Conservation (phyloP, 2,888 invertebrate genomes). For the Cerceris ruficornis region DNA sequence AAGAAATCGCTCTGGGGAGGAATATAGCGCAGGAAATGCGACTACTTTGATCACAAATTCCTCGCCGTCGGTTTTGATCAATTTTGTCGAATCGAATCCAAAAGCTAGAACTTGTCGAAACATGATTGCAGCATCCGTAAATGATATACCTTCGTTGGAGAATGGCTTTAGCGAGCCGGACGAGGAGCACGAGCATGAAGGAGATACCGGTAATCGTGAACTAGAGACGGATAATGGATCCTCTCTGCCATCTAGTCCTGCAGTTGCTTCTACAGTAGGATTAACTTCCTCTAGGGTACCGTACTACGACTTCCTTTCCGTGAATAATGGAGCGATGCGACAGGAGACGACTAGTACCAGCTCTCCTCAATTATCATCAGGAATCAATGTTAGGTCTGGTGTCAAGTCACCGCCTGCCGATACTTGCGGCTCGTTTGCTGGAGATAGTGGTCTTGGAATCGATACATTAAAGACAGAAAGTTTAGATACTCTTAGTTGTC, state of each 20-base stretch:
- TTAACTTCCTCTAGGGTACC: conserved; percentile 76
- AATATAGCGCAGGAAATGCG: conserved; percentile 7
- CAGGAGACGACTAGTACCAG: conserved; percentile 80
- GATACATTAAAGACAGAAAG: conserved; percentile 70
- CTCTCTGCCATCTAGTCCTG: conserved; percentile 78
- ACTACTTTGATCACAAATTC: conserved; percentile 40
- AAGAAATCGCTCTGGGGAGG: conserved; percentile 23
- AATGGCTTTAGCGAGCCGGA: conserved; percentile 74
- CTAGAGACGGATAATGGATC: conserved; percentile 83
- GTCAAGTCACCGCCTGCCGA: conserved; percentile 42
- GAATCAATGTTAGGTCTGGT: conserved; percentile 45
- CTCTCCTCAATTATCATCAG: conserved; percentile 77
- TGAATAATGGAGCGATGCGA: conserved; percentile 82
- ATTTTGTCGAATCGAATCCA: conserved; percentile 54
- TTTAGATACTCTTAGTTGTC: conserved; percentile 71
- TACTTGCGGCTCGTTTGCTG: conserved; percentile 47
- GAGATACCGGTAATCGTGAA: conserved; percentile 62
- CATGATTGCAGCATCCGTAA: conserved; percentile 50
- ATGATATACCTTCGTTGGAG: conserved; percentile 73
- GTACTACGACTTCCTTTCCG: conserved; percentile 82
- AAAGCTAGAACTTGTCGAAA: conserved; percentile 7
- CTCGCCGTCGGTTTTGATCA: conserved; percentile 66
- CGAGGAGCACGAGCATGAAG: conserved; percentile 56
- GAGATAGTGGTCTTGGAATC: conserved; percentile 39
- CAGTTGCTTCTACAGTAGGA: conserved; percentile 79